These are phyloP conservation scores for Drosophila percnosoma DNA, from an alignment of 2,888 invertebrate species.

Conservation along the genomic window DNA sequence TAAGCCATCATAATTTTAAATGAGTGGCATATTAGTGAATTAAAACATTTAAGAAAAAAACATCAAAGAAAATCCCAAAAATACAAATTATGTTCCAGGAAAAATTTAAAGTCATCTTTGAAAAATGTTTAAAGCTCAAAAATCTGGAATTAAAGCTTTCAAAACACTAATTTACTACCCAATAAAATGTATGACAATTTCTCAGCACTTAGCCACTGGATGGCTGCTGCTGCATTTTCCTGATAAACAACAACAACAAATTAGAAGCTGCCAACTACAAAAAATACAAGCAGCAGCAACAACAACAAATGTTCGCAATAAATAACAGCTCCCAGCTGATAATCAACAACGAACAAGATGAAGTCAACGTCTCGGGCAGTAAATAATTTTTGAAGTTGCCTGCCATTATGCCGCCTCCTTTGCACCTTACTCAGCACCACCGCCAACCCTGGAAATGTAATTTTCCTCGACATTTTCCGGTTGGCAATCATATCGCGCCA, in stretches of 20 bases:
- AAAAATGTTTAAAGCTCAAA: neutral
- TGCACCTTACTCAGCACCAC: slow-evolving; percentile 35
- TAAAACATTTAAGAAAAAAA: neutral
- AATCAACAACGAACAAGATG: slow-evolving; percentile 64
- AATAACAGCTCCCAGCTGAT: slow-evolving; percentile 71
- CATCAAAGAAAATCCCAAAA: neutral
- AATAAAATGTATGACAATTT: slow-evolving; percentile 15
- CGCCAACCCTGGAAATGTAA: slow-evolving; percentile 68
- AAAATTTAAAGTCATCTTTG: neutral
- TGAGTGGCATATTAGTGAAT: neutral
- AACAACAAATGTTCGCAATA: slow-evolving; percentile 55
- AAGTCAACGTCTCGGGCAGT: slow-evolving; percentile 75
- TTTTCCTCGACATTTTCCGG: slow-evolving; percentile 79
- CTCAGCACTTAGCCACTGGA: slow-evolving; percentile 14
- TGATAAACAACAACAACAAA: slow-evolving; percentile 68
- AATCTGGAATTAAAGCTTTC: neutral
- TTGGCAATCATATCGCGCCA: slow-evolving; percentile 80
- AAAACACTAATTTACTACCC: neutral
- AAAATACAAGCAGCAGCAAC: slow-evolving; percentile 31
- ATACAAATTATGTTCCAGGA: neutral
- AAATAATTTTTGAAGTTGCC: slow-evolving; percentile 73
- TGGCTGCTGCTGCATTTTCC: slow-evolving; percentile 50
- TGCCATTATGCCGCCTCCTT: slow-evolving; percentile 23
- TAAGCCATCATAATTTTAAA: neutral
- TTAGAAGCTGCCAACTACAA: slow-evolving; percentile 54